A percentile compares a stretch with the other conserved stretches of the same genome.
Conservation (phyloP, 2,888 invertebrate genomes). For the Liopterus haemorrhoidalis region DNA sequence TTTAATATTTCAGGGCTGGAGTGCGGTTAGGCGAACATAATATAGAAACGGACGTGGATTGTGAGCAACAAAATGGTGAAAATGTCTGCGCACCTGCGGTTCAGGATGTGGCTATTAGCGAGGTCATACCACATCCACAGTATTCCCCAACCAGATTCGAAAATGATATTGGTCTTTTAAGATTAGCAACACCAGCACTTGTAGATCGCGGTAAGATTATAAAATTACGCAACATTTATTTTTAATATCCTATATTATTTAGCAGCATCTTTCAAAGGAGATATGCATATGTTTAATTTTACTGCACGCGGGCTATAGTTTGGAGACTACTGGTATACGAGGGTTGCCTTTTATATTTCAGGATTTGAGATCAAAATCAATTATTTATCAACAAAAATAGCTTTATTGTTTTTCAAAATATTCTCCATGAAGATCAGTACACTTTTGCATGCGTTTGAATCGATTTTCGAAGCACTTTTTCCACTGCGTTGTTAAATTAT, state of each 20-base stretch:
- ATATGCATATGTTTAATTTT: neutral
- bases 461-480: too few species aligned
- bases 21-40: constrained; percentile 62
- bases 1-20: constrained; percentile 45
- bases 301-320: neutral
- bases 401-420: too few species aligned
- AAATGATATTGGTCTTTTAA: constrained; percentile 56
- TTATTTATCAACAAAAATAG: too few species aligned
- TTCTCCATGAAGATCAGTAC: too few species aligned
- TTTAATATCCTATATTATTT: too few species aligned
- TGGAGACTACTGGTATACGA: too few species aligned
- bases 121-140: constrained; percentile 49
- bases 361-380: too few species aligned
- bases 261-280: neutral
- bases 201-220: constrained; percentile 34
- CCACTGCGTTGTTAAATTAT: too few species aligned
- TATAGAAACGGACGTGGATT: constrained; percentile 44
- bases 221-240: too few species aligned
- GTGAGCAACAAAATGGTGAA: constrained; percentile 39
- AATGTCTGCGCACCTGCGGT: constrained; percentile 45
- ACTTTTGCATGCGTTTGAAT: too few species aligned
- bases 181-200: constrained; percentile 42
- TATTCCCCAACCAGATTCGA: constrained; percentile 48
- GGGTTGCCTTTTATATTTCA: too few species aligned
- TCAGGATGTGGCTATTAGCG: constrained; percentile 51